Conservation (phyloP, 35 echinoderm and acorn worm species). For the Holothuria glaberrima region DNA sequence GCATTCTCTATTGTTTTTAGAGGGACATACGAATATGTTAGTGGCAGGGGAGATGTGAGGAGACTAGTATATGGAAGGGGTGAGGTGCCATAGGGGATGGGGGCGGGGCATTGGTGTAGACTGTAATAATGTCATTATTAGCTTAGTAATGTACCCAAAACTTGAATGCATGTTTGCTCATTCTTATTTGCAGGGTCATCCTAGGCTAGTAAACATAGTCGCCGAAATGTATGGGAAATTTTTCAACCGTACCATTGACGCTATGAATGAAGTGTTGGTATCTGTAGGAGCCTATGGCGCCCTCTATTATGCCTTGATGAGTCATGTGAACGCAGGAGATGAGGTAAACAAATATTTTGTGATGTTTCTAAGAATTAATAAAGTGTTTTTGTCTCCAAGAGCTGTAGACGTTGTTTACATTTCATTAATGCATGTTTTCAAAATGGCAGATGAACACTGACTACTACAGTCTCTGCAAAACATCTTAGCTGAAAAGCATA, state of each 20-base stretch:
- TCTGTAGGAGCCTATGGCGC: constrained; percentile 78
- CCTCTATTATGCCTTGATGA: constrained; percentile 82
- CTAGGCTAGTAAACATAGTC: constrained; percentile 83
- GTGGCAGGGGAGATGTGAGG: constrained; percentile 3
- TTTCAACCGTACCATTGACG: constrained; percentile 75
- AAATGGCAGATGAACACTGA: too few species aligned
- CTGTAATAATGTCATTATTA: too few species aligned
- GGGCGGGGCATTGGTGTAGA: not conserved
- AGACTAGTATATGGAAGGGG: too few species aligned
- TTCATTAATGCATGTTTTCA: too few species aligned
- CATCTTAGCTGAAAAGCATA: too few species aligned
- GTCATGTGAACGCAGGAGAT: constrained; percentile 89
- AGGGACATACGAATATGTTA: constrained; percentile 59
- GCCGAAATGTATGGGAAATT: constrained; percentile 81
- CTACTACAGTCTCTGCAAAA: too few species aligned
- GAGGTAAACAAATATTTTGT: constrained; percentile 60
- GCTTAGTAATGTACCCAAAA: too few species aligned
- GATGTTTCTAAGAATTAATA: too few species aligned
- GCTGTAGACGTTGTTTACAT: too few species aligned
- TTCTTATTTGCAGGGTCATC: constrained; percentile 57
- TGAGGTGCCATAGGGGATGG: too few species aligned
- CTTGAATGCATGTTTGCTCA: not conserved
- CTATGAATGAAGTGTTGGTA: constrained; percentile 79
- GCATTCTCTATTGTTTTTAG: constrained; percentile 20
- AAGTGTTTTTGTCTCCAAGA: too few species aligned